A percentile compares a stretch with the other conserved stretches of the same genome.
phyloP scores from a whole-genome alignment of 2,113 vertebrate genomes.

The Urocolius indicus region DNA sequence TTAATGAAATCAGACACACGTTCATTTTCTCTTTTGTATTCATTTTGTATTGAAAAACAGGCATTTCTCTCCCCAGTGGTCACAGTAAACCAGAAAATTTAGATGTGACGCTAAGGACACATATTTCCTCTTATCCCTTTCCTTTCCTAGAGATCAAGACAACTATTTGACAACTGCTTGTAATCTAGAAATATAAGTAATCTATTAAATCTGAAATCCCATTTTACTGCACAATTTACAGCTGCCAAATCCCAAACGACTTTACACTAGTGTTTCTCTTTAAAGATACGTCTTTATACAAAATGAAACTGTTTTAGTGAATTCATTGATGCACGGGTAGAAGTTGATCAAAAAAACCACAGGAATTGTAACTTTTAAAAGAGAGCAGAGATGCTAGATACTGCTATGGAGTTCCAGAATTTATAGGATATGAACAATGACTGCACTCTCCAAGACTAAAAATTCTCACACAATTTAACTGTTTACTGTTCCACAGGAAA shows the following conservation, averaged over 20 bases:
- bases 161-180: conserved; percentile 29
- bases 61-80: conserved; percentile 1
- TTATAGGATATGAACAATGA: background rate
- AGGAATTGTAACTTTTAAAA: background rate
- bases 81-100: conserved; percentile 6
- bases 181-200: conserved; percentile 51
- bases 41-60: background rate
- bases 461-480: background rate
- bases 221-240: conserved; percentile 15
- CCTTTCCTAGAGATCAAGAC: conserved; percentile 34
- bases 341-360: background rate
- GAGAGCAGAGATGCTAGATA: background rate
- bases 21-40: background rate
- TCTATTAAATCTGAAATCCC: conserved; percentile 53
- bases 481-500: background rate
- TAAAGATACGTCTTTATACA: background rate
- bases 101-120: conserved; percentile 1
- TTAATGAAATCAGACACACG: background rate
- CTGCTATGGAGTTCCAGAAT: background rate
- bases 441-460: background rate
- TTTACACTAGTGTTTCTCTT: background rate
- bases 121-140: conserved; percentile 8
- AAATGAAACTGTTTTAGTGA: background rate
- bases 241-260: conserved; percentile 18
- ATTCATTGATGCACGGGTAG: background rate